Base-by-base conservation (phyloP, 2,113 vertebrate species). In the Siphamia tubifer region DNA sequence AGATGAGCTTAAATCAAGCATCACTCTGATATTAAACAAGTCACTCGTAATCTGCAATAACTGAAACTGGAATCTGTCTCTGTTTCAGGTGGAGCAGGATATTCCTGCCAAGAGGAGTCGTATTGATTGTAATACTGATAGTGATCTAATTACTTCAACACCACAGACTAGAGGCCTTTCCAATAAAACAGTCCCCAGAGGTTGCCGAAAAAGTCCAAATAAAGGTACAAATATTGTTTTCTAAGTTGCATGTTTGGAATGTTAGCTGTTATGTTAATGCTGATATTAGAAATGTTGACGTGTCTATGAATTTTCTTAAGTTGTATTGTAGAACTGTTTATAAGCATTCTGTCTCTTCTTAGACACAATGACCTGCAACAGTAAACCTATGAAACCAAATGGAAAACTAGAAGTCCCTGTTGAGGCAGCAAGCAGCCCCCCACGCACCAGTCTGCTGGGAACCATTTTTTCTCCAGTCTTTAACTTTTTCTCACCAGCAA, bases 401-500 rank as follows among this genome's bases (percentile, higher is more conserved):
- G 96, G 96, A 27, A 99, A 97, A 88, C 87, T 98, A 56, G 95
- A 97, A 65, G 93, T 91, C 70, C 92, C 93, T 9, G 87, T 93
- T 4, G 68, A 94, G 67, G 81, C 91, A 23, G 57, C 77, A 0
- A 93, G 90, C 89, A 98, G 96, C 64, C 96, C 97, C 4, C 94
- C 96, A 3, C 95, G 96, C 79, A 98, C 96, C 47, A 98, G 96
- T 0, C 91, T 98, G 81, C 91, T 99, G 75, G 97, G 98, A 77
- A 99, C 98, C 81, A 99, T 99, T 89, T 99, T 99, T 90, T 99
- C 98, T 83, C 98, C 98, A 0, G 98, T 99, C 73, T 99, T 98
- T 90, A 99, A 98, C 92, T 99, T 99, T 86, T 99, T 99, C 92
- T 98, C 98, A 93, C 96, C 97, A 93, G 96, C 96, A 94, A 98